Conservation (phyloP, 2,113 vertebrate genomes). For the Corydoras sp. region DNA sequence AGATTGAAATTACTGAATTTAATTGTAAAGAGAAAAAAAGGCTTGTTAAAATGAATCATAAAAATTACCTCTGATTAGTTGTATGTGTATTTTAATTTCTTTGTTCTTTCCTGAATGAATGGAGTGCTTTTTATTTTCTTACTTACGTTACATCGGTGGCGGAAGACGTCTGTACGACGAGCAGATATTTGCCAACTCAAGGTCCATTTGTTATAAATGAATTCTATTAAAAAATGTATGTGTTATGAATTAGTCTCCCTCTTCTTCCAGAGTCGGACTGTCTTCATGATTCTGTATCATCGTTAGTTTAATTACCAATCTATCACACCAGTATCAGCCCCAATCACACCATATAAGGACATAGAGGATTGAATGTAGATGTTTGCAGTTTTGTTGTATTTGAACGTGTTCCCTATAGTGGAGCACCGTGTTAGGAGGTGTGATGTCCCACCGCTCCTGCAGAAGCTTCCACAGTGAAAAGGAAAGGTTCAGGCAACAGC, state of each 20-base stretch:
- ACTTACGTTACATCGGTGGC: conserved; percentile 99
- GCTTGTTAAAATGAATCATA: conserved; percentile 94
- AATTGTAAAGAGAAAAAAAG: conserved; percentile 81
- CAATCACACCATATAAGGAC: no score
- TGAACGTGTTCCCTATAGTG: no score
- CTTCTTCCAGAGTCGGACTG: conserved; percentile 55
- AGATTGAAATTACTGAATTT: conserved; percentile 87
- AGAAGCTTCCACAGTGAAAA: no score
- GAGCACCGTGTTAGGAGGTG: no score
- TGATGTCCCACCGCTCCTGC: no score
- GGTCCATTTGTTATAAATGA: conserved; percentile 99
- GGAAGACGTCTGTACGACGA: conserved; percentile 98
- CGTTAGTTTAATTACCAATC: no score
- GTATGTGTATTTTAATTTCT: conserved; percentile 82
- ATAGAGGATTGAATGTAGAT: no score
- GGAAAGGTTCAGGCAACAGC: no score
- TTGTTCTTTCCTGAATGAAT: conserved; percentile 87
- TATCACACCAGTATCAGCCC: no score
- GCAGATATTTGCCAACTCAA: conserved; percentile 99
- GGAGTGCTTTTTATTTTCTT: conserved; percentile 99
- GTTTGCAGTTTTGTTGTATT: no score
- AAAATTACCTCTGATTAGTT: conserved; percentile 99
- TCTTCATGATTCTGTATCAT: not conserved
- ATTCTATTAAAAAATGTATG: conserved; percentile 99
- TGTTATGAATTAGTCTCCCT: conserved; percentile 91